Evolutionary conservation across 2,888 invertebrate genomes (phyloP), one percentile per base, ranked within the genome.

Genomic region (Ornithoptera priamus): DNA sequence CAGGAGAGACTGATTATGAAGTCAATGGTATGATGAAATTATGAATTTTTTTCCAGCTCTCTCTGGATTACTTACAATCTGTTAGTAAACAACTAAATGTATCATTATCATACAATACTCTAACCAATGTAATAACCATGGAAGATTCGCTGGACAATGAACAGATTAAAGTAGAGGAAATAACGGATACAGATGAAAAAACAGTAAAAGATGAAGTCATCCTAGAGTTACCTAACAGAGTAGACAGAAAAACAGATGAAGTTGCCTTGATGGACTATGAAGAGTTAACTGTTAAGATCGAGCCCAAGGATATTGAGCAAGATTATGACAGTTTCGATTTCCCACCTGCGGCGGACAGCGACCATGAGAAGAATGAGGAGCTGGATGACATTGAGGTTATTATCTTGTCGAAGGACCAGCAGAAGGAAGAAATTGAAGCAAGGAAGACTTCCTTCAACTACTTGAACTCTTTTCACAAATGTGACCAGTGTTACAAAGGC

Each of bases 401-500:
- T 0, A 70, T 79, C 5, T 71, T 90, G 39, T 84, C 76, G 0
- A 83, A 83, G 36, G 81, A 87, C 2, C 77, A 92, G 53, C 91
- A 90, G 56, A 63, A 86, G 0, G 75, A 81, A 0, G 91, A 90
- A 56, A 72, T 91, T 0, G 67, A 80, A 2, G 73, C 76, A 0
- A 76, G 90, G 24, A 88, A 85, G 65, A 71, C 71, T 0, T 82
- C 87, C 0, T 69, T 76, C 0, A 91, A 90, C 50, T 92, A 90
- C 68, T 65, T 78, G 0, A 85, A 85, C 15, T 86, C 88, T 0
- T 79, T 84, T 3, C 89, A 86, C 56, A 89, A 89, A 58, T 91
- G 91, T 58, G 82, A 86, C 0, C 75, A 77, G 1, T 92, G 91
- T 18, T 91, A 72, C 17, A 89, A 88, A 69, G 91, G 92, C 0